These are phyloP conservation scores for Siniperca chuatsi DNA, from an alignment of 2,113 vertebrate genomes.

Conservation along the genomic window DNA sequence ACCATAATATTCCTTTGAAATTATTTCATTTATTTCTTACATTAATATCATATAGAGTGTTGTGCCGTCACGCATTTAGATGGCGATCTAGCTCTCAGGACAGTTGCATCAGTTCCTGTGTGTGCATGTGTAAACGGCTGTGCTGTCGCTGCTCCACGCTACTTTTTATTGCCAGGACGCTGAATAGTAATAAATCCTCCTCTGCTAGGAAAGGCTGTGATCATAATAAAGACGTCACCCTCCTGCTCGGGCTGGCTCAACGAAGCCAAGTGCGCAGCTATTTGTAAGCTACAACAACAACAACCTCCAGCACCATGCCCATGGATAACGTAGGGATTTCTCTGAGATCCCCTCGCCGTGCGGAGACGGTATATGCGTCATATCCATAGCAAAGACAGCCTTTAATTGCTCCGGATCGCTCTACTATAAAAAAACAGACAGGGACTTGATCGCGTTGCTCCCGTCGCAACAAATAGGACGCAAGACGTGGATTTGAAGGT, in stretches of 20 bases:
- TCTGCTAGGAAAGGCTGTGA: conserved; percentile 71
- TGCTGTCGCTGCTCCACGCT: conserved; percentile 58
- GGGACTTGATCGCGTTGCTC: conserved; percentile 65
- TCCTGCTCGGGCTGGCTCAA: conserved; percentile 73
- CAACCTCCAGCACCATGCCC: conserved; percentile 79
- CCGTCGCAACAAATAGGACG: conserved; percentile 67
- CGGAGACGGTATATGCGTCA: conserved; percentile 71
- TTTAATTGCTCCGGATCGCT: conserved; percentile 53
- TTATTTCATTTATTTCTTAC: neutral
- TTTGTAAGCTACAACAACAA: conserved; percentile 81
- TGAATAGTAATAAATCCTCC: conserved; percentile 70
- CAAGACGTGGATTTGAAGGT: conserved; percentile 80
- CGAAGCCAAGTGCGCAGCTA: conserved; percentile 85
- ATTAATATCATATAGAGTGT: neutral
- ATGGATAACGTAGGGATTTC: conserved; percentile 74
- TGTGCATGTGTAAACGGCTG: conserved; percentile 59
- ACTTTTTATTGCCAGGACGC: conserved; percentile 72
- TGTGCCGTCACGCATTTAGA: conserved; percentile 25
- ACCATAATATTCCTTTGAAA: neutral
- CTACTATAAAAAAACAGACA: neutral
- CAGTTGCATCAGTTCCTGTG: conserved; percentile 77
- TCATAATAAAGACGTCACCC: conserved; percentile 87
- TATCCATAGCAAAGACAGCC: conserved; percentile 62
- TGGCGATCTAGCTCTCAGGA: conserved; percentile 35
- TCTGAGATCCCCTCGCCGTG: conserved; percentile 61